Evolutionary conservation across 2,797 vertebrate species (phyloP), one percentile per base, ranked within the genome.

Genomic region (Erpetoichthys calabaricus): DNA sequence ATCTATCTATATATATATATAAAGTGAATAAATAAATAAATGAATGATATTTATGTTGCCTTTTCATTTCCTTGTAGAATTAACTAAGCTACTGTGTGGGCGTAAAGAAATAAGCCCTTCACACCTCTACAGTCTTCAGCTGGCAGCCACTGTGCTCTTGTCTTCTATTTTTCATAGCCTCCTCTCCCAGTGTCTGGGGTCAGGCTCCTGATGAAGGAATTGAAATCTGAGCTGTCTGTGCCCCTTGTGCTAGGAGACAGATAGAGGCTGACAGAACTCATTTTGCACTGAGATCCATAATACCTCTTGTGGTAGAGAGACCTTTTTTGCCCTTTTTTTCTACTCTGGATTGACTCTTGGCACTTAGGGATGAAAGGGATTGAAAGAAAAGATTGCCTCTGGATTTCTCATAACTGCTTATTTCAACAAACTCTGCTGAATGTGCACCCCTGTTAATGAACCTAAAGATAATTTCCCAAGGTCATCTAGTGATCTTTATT

Each of bases 271-370:
- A 62, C 67, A 66, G 59, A 6, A 44, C 59, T 67, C 42, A 2
- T 69, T 73, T 68, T 74, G 56, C 44, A 60, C 63, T 61, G 57
- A 67, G 65, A 70, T 63, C 73, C 67, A 70, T 61, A 63, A 64
- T 59, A 62, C 61, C 47, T 64, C 53, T 52, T 68, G 57, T 61
- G 68, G 42, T 58, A 60, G 7, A 52, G 69, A 59, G 60, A 71
- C 66, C 60, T 73, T 72, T 72, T 68, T 70, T 74, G 66, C 76
- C 60, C 60, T 59, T 41, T 62, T 68, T 66, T 65, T 76, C 60
- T 49, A 5, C 59, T 55, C 53, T 59, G 59, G 69, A 71, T 62
- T 57, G 50, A 68, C 68, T 69, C 67, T 60, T 68, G 64, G 55
- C 57, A 56, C 62, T 55, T 44, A 69, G 62, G 71, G 70, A 76